Evolutionary conservation across 53 echinoderm and acorn worm genomes (phyloP), one percentile per base, ranked within the genome.

Genomic region (Crossaster papposus): DNA sequence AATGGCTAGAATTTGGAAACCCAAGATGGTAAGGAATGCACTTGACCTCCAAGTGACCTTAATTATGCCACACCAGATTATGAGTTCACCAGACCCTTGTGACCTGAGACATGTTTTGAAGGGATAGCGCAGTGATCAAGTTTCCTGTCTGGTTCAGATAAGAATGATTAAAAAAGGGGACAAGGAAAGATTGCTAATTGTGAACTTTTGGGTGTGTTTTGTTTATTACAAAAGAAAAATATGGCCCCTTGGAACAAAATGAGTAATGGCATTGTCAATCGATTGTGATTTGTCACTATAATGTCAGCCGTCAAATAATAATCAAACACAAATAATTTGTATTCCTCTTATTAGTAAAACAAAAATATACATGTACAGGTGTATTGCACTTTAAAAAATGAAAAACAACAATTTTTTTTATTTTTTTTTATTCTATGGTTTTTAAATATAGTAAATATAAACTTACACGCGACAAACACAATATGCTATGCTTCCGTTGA

Each of bases 1-100:
- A 18, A 34, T 28, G 7, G 26, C 11, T 31, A 31, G 18, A 32
- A 33, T 18, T 81, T 1, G 18, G 58, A 31, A 51, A 81, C 62
- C 81, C 63, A 31, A 81, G 81, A 68, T 62, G 34, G 53, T 54
- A 33, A 15, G 81, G 81, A 34, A 81, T 81, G 81, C 81, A 58
- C 81, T 81, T 81, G 81, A 81, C 81, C 81, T 30, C 63, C 55
- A 7, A 14, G 20, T 58, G 81, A 81, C 81, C 81, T 63, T 54
- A 81, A 58, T 81, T 81, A 81, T 81, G 81, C 81, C 20, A 34
- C 62, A 81, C 18, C 52, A 62, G 18, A 30, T n/a, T n/a, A n/a
- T 23, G 54, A 83, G 83, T 31, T 37, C 70, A 37, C 83, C 68
- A 68, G 70, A 83, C 83, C 70, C 38, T 11, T 30, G 32, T 35